Percentiles rank a stretch among this genome's conserved stretches.
These are phyloP conservation scores for Noctilio leporinus DNA, from an alignment of 2,113 vertebrate genomes.

Conservation along the genomic window DNA sequence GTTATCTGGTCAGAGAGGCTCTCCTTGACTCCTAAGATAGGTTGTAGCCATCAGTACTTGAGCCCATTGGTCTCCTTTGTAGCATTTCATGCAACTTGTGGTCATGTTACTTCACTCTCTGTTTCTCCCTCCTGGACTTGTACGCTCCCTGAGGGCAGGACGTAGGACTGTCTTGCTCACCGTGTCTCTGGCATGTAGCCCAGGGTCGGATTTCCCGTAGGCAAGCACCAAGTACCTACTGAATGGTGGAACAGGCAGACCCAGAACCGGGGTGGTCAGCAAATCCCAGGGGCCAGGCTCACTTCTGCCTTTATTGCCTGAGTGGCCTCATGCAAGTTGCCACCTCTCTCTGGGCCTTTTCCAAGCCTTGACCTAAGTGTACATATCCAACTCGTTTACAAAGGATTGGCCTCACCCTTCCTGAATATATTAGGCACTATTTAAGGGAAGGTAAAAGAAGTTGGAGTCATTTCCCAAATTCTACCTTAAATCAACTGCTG, in stretches of 20 bases:
- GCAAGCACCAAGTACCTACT: not conserved
- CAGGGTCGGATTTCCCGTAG: not conserved
- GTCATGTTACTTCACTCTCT: rapidly evolving
- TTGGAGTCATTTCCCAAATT: not conserved
- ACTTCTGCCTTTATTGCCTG: not conserved
- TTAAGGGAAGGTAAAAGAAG: not conserved
- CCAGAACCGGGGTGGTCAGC: not conserved
- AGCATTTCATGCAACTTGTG: not conserved
- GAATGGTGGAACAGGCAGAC: not conserved
- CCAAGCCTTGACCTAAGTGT: not conserved
- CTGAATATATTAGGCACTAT: not conserved
- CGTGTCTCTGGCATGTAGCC: not conserved
- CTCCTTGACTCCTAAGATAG: not conserved
- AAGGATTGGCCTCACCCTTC: not conserved
- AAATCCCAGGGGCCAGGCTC: not conserved
- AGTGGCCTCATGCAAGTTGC: not conserved
- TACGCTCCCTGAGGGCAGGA: not conserved
- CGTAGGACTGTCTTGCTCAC: not conserved
- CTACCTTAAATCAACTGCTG: slow-evolving; percentile 25
- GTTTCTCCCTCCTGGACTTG: not conserved
- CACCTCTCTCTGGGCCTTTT: not conserved
- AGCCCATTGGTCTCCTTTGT: not conserved
- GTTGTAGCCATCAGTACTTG: not conserved
- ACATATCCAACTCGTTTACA: not conserved
- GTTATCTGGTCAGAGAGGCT: not conserved